A percentile compares a stretch with the other conserved stretches of the same genome.
Evolutionary conservation across 2,113 vertebrate species (phyloP).

Genomic region (Pholis gunnellus): DNA sequence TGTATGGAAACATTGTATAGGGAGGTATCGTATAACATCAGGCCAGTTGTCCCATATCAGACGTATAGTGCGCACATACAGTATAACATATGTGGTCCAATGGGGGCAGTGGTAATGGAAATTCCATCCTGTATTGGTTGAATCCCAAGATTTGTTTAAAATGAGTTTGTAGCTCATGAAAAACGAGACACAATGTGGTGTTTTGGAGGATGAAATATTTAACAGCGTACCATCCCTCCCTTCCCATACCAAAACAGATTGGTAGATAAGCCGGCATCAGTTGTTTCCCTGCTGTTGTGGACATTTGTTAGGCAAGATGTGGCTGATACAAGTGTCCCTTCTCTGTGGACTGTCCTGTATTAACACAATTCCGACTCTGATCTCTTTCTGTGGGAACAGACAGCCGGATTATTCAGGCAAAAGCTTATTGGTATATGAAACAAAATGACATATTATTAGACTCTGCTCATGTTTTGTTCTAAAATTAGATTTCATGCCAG

Average conservation of each 20-base stretch:
- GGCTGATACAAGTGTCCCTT: background rate
- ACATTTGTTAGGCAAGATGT: conserved; percentile 30
- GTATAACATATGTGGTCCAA: conserved; percentile 15
- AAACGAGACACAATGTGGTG: background rate
- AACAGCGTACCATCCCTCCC: background rate
- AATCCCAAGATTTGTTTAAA: conserved; percentile 18
- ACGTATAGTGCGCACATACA: conserved; percentile 22
- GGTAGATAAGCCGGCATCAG: conserved; percentile 8
- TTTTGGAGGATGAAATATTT: conserved; percentile 2
- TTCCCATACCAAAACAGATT: conserved; percentile 35
- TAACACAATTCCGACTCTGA: background rate
- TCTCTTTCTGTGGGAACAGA: conserved; percentile 15
- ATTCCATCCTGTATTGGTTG: conserved; percentile 12
- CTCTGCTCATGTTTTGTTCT: conserved; percentile 26
- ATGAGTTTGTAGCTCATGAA: background rate
- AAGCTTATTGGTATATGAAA: conserved; percentile 1
- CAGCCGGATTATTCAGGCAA: conserved; percentile 1
- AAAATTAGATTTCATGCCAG: conserved; percentile 39
- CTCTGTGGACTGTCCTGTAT: background rate
- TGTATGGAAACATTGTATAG: conserved; percentile 3
- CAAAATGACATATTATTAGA: conserved; percentile 20
- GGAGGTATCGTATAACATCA: conserved; percentile 44
- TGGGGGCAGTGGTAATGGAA: background rate
- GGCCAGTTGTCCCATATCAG: conserved; percentile 21
- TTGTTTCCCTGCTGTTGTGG: conserved; percentile 22